phyloP scores from a whole-genome alignment of 1,140 invertebrate species.

The Bombus waltoni region DNA sequence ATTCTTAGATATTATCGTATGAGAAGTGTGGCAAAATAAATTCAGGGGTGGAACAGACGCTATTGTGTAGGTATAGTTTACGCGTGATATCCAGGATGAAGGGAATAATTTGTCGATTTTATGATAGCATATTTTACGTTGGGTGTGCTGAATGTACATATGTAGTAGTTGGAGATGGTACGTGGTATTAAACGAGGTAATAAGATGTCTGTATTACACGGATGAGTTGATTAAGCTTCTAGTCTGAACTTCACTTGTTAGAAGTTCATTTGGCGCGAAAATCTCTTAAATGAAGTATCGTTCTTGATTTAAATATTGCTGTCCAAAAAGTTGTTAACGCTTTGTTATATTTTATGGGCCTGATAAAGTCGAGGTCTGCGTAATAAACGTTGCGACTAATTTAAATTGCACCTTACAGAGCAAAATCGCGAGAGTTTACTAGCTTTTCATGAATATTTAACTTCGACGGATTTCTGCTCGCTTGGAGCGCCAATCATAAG shows the following conservation, averaged over 20 bases:
- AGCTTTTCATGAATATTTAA: background rate
- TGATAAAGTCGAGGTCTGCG: background rate
- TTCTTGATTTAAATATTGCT: background rate
- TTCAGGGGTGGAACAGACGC: background rate
- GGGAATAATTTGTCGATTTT: background rate
- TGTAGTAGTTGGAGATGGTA: background rate
- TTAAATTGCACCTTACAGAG: background rate
- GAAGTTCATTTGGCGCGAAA: background rate
- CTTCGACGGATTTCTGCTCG: background rate
- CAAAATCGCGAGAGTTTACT: background rate
- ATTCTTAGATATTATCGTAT: background rate
- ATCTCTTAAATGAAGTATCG: background rate
- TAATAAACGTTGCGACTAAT: background rate
- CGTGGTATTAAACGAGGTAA: background rate
- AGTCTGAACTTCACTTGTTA: background rate
- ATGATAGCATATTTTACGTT: background rate
- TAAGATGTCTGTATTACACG: background rate
- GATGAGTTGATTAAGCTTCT: slow-evolving; percentile 2
- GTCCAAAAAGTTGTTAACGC: background rate
- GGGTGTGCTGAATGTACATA: background rate
- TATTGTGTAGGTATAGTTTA: background rate
- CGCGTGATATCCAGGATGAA: background rate
- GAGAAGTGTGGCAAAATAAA: background rate
- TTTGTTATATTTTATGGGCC: background rate
- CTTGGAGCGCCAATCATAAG: background rate